Evolutionary conservation across 92 coral and sea anemone genomes (phyloP).

Genomic region (Porites rus): DNA sequence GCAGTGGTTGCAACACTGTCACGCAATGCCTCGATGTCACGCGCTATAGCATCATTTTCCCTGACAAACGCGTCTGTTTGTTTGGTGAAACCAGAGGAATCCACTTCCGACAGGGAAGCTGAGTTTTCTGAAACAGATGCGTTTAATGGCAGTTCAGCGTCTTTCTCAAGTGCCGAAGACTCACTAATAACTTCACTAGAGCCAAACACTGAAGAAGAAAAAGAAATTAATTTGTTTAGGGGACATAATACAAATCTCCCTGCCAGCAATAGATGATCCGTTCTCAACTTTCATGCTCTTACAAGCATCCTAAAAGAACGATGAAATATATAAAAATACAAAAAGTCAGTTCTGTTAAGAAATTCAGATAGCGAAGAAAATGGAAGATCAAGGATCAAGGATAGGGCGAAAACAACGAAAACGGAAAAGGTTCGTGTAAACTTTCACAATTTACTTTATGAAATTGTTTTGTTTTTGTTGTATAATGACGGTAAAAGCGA

Average conservation of each 20-base stretch:
- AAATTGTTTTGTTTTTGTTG: no score
- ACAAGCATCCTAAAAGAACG: no score
- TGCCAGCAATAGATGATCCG: no score
- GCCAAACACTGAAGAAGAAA: conserved; percentile 6
- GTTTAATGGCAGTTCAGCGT: conserved; percentile 19
- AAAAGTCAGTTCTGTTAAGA: no score
- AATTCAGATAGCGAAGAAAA: no score
- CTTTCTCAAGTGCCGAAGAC: background rate
- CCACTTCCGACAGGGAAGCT: background rate
- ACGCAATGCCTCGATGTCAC: background rate
- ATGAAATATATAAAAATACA: no score
- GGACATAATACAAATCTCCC: background rate
- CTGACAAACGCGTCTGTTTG: background rate
- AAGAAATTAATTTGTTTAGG: background rate
- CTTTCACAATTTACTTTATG: no score
- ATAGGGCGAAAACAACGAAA: no score
- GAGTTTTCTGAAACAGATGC: background rate
- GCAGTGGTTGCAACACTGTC: background rate
- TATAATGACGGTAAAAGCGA: background rate
- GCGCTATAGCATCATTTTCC: background rate
- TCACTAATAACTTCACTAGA: background rate
- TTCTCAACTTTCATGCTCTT: no score
- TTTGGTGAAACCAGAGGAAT: conserved; percentile 15
- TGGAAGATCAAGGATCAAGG: no score
- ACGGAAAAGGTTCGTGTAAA: no score